Evolutionary conservation across 2,888 invertebrate species (phyloP), one percentile per base, ranked within the genome.

Genomic region (Augochlorella aurata): DNA sequence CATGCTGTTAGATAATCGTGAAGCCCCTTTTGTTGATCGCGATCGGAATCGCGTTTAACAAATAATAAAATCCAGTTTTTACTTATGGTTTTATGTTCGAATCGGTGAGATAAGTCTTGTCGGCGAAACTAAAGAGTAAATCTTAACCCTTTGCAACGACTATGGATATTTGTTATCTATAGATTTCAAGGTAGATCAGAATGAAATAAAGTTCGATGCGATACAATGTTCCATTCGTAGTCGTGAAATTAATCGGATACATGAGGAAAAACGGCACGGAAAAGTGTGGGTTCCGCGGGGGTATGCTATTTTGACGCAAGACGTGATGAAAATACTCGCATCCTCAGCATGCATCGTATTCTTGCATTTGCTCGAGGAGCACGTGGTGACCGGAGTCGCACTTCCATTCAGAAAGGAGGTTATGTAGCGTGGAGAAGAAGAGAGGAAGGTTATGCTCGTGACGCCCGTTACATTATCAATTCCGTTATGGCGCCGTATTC

Each of bases 381-480:
- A 88, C 89, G 88, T 88, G 88, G 86, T 87, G 82, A 82, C 86
- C 86, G 87, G 85, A 88, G 85, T 86, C 88, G 88, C 85, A 89
- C 87, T 90, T 86, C 85, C 92, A 92, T 92, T 92, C 90, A 92
- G 92, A 91, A 91, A 91, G 91, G 90, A 90, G 90, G 89, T 91
- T 90, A 89, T 88, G 87, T 89, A 89, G 89, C 89, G 83, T 77
- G 72, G 79, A 77, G 85, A 84, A 84, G 85, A 87, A 84, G 82
- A 84, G 82, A 82, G 85, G 86, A 89, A 88, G 89, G 89, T 90
- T 88, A 89, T 88, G 90, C 90, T 91, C 90, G 90, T 88, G 88
- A 90, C 91, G 90, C 89, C 91, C 90, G 92, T 92, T 92, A 92
- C 92, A 92, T 93, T 93, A 93, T 93, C 93, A 93, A 93, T 93